Base-by-base conservation (phyloP, 1,140 invertebrate genomes). In the Microplitis mediator region DNA sequence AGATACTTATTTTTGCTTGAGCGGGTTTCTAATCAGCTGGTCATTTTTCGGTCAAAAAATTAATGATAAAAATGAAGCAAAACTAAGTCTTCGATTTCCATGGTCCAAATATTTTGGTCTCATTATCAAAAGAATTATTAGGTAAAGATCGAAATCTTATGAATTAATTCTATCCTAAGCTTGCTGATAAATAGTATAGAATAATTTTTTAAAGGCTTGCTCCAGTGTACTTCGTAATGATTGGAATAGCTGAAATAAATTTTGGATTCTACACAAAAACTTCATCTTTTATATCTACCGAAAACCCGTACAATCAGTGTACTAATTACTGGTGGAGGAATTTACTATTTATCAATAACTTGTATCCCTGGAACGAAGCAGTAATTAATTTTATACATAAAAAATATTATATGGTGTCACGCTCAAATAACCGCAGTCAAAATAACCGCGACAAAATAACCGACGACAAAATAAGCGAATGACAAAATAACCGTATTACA, bases 251-350 rank as follows among this genome's bases (percentile, higher is more conserved):
- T 4, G 86, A 89, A 76, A 67, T 91, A 9, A 85, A 87, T 62
- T 86, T 84, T 3, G 79, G 81, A 11, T 90, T 87, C 78, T 86
- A 88, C 34, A 79, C 76, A 2, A 82, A 88, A 52, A 83, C 80
- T 0, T 90, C 90, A 0, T 79, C 87, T n/a, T 88, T 89, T 74
- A 85, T 88, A 67, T 79, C 86, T 39, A 79, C 80, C n/a, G 89
- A 91, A 74, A 79, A 80, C 32, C 80, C 84, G n/a, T 86, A 89
- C 31, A 78, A 87, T n/a, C 76, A 78, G 23, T 91, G 91, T 75
- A 73, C 83, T 0, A 88, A 89, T 74, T 89, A 90, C 76, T 91
- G 91, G 90, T 92, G 90, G 91, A 85, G 90, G 72, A 91, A 91
- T 80, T 34, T 91, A 4, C 80, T 92, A 8, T 91, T 90, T 74